Percentiles rank a stretch among this genome's conserved stretches.
These are phyloP conservation scores for Rhynchophorus ferrugineus DNA, from an alignment of 1,140 invertebrate genomes.

Conservation along the genomic window DNA sequence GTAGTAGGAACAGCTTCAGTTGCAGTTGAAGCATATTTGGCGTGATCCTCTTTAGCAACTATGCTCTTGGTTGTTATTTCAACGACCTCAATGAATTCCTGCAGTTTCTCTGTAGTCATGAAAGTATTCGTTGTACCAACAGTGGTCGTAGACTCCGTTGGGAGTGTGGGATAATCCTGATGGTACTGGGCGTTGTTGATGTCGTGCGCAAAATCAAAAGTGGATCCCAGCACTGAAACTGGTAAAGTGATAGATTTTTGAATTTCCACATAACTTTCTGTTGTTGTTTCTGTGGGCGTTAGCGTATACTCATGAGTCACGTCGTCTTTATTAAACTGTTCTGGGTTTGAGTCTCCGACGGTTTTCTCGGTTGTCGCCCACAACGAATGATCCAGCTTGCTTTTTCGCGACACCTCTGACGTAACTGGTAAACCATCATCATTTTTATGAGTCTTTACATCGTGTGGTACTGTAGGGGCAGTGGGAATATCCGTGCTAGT, in stretches of 20 bases:
- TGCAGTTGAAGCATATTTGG: not conserved
- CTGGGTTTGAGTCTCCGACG: too few relatives aligned
- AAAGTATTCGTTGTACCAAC: not conserved
- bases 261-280: constrained; percentile 12
- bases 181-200: constrained; percentile 9
- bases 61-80: constrained; percentile 15
- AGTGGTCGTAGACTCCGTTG: not conserved
- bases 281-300: not conserved
- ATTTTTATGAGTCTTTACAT: not conserved
- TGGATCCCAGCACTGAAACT: constrained; percentile 4
- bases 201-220: constrained; percentile 1
- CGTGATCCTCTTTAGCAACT: constrained; percentile 1
- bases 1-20: constrained; percentile 12
- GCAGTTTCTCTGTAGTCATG: not conserved
- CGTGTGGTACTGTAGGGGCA: not conserved
- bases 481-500: not conserved
- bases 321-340: not conserved
- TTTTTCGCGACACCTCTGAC: constrained; percentile 5
- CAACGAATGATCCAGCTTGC: not conserved
- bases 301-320: not conserved
- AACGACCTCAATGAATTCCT: constrained; percentile 11
- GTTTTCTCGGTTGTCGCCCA: not conserved
- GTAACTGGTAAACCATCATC: constrained; percentile 8
- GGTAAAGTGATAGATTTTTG: constrained; percentile 16
- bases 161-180: not conserved